Conservation (phyloP, 2,113 vertebrate genomes). For the Macrotus californicus region DNA sequence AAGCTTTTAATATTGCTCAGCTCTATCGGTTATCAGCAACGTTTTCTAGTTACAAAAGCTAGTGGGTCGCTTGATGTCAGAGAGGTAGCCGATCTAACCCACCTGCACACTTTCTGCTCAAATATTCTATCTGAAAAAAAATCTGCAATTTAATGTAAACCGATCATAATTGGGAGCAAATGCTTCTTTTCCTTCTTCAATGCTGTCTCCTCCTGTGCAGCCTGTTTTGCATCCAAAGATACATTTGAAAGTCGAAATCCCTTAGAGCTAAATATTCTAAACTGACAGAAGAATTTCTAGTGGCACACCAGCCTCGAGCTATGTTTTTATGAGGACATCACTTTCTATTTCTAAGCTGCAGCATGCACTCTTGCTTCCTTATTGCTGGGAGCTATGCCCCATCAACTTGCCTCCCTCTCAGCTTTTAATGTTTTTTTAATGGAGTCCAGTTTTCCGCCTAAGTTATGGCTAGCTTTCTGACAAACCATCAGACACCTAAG, state of each 20-base stretch:
- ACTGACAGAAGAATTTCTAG: conserved; percentile 88
- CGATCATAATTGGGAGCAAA: conserved; percentile 73
- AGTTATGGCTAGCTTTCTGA: conserved; percentile 77
- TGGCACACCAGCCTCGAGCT: conserved; percentile 83
- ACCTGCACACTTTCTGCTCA: conserved; percentile 55
- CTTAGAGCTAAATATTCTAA: conserved; percentile 86
- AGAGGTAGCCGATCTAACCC: conserved; percentile 59
- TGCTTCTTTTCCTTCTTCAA: conserved; percentile 69
- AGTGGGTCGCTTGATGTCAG: background rate
- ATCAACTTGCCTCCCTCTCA: conserved; percentile 81
- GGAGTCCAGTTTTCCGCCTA: conserved; percentile 80
- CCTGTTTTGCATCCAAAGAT: conserved; percentile 87
- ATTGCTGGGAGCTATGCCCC: conserved; percentile 82
- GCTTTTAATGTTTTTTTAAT: conserved; percentile 82
- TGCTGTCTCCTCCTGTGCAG: conserved; percentile 77
- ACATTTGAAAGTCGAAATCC: conserved; percentile 85
- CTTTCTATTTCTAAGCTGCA: conserved; percentile 87
- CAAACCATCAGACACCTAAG: conserved; percentile 78
- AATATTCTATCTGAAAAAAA: conserved; percentile 64
- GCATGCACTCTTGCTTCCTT: conserved; percentile 83
- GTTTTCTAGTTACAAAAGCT: conserved; percentile 48
- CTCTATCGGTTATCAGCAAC: conserved; percentile 53
- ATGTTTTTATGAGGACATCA: conserved; percentile 90
- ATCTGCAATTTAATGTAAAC: conserved; percentile 63
- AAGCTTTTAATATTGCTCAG: conserved; percentile 77